Percentiles rank a stretch among this genome's conserved stretches.
Evolutionary conservation across 1,140 invertebrate genomes (phyloP).

Genomic region (Pseudomyrmex sp.): DNA sequence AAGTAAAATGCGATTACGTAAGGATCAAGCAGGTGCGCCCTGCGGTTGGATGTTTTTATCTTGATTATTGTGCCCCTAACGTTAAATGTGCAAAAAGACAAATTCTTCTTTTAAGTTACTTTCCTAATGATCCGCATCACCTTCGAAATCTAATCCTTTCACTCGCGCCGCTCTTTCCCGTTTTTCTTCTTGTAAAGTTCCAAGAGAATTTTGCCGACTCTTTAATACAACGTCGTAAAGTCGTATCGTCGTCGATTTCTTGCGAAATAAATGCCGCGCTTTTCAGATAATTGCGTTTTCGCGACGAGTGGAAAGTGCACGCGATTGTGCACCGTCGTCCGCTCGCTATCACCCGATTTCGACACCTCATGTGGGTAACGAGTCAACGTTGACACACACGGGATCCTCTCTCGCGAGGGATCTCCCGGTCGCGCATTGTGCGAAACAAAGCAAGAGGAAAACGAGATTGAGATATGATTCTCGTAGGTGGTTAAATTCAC

Average conservation of each 20-base stretch:
- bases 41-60: not conserved
- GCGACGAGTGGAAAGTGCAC: slow-evolving; percentile 26
- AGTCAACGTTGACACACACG: slow-evolving; percentile 33
- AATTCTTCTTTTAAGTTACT: not conserved
- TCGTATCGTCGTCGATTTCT: not conserved
- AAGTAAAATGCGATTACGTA: slow-evolving; percentile 23
- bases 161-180: not conserved
- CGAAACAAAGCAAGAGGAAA: slow-evolving; percentile 4
- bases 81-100: slow-evolving; percentile 6
- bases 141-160: slow-evolving; percentile 31
- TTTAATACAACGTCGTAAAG: too few species aligned
- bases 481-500: slow-evolving; percentile 5
- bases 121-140: slow-evolving; percentile 3
- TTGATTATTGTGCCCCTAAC: not conserved
- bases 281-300: slow-evolving; percentile 36
- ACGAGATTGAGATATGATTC: slow-evolving; percentile 34
- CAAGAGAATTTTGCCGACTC: not conserved
- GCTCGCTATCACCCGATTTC: slow-evolving; percentile 32
- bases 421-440: slow-evolving; percentile 12
- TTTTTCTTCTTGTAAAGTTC: slow-evolving; percentile 10
- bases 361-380: slow-evolving; percentile 42
- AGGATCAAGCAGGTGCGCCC: slow-evolving; percentile 11
- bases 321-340: slow-evolving; percentile 15
- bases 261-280: slow-evolving; percentile 12
- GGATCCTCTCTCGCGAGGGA: not conserved